Evolutionary conservation across 2,888 invertebrate species (phyloP).

Genomic region (Lasioglossum morio): DNA sequence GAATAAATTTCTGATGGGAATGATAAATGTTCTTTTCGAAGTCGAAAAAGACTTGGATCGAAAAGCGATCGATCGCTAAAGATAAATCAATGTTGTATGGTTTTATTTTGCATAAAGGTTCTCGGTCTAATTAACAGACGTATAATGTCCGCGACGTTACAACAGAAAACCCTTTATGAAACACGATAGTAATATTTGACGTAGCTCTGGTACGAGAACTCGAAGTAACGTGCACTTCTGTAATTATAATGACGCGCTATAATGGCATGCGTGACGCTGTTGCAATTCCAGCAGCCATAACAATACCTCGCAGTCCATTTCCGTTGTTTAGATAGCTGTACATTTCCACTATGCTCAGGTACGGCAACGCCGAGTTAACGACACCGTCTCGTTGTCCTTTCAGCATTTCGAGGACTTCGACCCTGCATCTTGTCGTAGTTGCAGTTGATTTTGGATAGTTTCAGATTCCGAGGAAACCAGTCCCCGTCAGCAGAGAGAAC

Average conservation of each 20-base stretch:
- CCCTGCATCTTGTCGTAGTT: constrained; percentile 52
- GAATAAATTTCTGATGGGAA: background rate
- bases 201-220: background rate
- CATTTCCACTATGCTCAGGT: constrained; percentile 43
- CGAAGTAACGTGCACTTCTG: constrained; percentile 1
- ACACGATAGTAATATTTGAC: background rate
- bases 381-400: constrained; percentile 63
- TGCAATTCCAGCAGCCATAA: constrained; percentile 34
- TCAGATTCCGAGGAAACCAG: constrained; percentile 56
- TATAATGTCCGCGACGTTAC: background rate
- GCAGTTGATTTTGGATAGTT: constrained; percentile 64
- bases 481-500: constrained; percentile 45
- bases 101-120: background rate
- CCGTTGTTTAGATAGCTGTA: constrained; percentile 48
- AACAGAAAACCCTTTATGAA: background rate
- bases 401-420: constrained; percentile 49
- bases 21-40: background rate
- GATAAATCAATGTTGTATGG: background rate
- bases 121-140: background rate
- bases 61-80: too few species aligned
- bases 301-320: constrained; percentile 55
- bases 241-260: constrained; percentile 21
- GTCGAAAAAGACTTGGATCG: background rate
- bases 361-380: constrained; percentile 56
- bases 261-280: constrained; percentile 14